A percentile compares a stretch with the other conserved stretches of the same genome.
Evolutionary conservation across 2,113 vertebrate species (phyloP).

Genomic region (Entomyzon cyanotis): DNA sequence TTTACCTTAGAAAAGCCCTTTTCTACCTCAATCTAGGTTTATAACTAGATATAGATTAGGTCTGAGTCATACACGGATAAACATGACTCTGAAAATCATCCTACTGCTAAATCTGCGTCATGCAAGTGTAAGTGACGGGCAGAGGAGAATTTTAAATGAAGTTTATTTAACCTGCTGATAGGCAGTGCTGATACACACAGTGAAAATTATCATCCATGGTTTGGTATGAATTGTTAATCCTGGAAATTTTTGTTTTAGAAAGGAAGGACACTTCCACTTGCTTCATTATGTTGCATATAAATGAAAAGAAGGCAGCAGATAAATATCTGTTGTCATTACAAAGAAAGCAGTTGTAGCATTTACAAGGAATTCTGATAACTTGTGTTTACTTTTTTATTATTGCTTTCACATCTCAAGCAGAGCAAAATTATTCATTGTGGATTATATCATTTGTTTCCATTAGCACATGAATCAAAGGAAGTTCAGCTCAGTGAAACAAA

Average conservation of each 20-base stretch:
- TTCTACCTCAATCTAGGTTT: neutral
- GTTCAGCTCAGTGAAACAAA: slow-evolving; percentile 36
- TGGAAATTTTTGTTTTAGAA: neutral
- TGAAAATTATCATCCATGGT: neutral
- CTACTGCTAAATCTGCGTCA: neutral
- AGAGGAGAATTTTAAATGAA: neutral
- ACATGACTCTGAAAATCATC: neutral
- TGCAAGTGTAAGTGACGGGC: neutral
- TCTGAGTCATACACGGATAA: neutral
- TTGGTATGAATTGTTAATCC: neutral
- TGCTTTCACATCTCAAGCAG: slow-evolving; percentile 38
- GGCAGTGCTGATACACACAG: neutral
- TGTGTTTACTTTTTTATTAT: slow-evolving; percentile 56
- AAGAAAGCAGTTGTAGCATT: slow-evolving; percentile 48
- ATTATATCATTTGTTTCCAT: slow-evolving; percentile 30
- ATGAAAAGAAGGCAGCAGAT: slow-evolving; percentile 35
- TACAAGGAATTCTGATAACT: slow-evolving; percentile 14
- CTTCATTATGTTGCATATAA: slow-evolving; percentile 27
- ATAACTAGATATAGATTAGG: neutral
- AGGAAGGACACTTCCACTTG: neutral
- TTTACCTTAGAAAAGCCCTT: neutral
- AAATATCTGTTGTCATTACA: slow-evolving; percentile 54
- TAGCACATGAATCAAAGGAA: slow-evolving; percentile 54
- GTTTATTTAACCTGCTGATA: neutral
- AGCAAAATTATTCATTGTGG: slow-evolving; percentile 53